A percentile compares a stretch with the other conserved stretches of the same genome.
Conservation (phyloP, 1,140 invertebrate species). For the Latrodectus geometricus region DNA sequence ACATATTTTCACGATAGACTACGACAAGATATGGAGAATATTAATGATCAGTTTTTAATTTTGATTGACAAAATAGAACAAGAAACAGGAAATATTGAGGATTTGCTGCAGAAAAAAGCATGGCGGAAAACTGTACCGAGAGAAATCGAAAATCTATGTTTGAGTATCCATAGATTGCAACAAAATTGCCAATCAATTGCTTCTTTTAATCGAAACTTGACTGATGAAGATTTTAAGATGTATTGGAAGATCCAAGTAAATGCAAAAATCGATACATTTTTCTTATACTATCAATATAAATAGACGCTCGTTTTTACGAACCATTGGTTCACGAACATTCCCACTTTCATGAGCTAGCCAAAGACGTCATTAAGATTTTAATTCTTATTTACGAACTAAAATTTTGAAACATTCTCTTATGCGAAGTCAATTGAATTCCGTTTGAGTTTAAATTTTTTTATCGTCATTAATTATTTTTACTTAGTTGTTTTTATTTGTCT, state of each 20-base stretch:
- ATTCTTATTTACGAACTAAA: too few species aligned
- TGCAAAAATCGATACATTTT: neutral
- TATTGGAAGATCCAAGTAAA: conserved; percentile 37
- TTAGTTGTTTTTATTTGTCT: too few species aligned
- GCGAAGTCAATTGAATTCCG: too few species aligned
- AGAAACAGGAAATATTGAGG: conserved; percentile 37
- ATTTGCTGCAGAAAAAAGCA: conserved; percentile 30
- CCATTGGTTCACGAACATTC: too few species aligned
- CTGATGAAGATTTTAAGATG: conserved; percentile 24
- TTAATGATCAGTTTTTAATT: conserved; percentile 29
- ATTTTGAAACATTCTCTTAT: too few species aligned
- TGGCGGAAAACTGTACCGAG: conserved; percentile 34
- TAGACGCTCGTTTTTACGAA: too few species aligned
- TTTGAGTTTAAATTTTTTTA: too few species aligned
- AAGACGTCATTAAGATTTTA: too few species aligned
- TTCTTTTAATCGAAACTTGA: conserved; percentile 27
- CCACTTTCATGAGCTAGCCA: too few species aligned
- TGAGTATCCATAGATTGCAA: neutral
- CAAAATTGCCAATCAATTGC: conserved; percentile 2
- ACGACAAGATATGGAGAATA: conserved; percentile 17
- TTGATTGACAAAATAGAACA: conserved; percentile 38
- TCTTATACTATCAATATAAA: too few species aligned
- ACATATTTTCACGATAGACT: conserved; percentile 26
- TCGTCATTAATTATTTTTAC: too few species aligned
- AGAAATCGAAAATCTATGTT: conserved; percentile 30